Evolutionary conservation across 2,888 invertebrate species (phyloP).

Genomic region (Chloroclystis v-ata): DNA sequence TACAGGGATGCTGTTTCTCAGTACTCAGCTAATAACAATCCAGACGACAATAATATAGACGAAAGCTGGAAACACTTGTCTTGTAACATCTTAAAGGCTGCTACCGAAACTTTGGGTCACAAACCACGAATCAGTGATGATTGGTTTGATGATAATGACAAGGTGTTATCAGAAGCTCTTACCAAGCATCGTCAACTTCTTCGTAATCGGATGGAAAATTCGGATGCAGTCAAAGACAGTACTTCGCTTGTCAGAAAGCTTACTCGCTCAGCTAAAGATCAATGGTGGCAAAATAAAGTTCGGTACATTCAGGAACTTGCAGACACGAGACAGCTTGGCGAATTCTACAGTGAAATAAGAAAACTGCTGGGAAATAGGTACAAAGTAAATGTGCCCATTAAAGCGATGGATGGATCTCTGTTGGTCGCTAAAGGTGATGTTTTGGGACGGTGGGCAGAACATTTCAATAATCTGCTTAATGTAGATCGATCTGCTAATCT

Average conservation of each 20-base stretch:
- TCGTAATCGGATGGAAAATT: background rate
- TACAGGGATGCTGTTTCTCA: background rate
- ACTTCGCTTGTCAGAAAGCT: background rate
- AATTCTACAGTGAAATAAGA: conserved; percentile 1
- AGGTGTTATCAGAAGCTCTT: background rate
- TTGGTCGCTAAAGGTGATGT: background rate
- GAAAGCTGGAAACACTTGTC: background rate
- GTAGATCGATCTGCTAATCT: too few species aligned
- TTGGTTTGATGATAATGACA: background rate
- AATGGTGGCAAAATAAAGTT: background rate
- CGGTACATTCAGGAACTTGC: background rate
- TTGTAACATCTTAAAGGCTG: background rate
- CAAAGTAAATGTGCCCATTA: background rate
- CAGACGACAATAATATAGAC: background rate
- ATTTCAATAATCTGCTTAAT: too few species aligned
- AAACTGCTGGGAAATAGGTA: background rate
- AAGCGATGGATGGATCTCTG: background rate
- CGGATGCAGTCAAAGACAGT: background rate
- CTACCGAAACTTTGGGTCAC: background rate
- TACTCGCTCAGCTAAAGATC: background rate
- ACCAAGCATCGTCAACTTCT: background rate
- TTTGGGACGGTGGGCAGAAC: conserved; percentile 1
- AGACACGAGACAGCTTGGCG: conserved; percentile 4
- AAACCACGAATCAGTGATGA: background rate
- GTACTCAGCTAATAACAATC: background rate